A percentile compares a stretch with the other conserved stretches of the same genome.
phyloP scores from a whole-genome alignment of 2,888 invertebrate genomes.

The Cheilosia soror region DNA sequence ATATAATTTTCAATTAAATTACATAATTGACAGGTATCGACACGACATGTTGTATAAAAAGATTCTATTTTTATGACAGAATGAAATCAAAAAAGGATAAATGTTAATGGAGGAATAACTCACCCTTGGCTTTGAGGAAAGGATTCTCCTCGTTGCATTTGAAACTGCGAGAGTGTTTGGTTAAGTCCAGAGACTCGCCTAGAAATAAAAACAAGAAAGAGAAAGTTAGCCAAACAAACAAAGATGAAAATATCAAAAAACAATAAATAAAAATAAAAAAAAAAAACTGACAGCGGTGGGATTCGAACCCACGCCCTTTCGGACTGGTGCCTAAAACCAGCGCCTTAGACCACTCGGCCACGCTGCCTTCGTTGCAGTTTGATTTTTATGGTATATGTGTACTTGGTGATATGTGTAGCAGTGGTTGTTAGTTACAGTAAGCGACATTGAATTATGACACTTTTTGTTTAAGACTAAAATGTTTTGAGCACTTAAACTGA shows the following conservation, averaged over 20 bases:
- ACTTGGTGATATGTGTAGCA: background rate
- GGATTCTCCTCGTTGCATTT: constrained; percentile 73
- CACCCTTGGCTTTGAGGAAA: constrained; percentile 69
- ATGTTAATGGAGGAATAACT: constrained; percentile 28
- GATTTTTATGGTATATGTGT: constrained; percentile 39
- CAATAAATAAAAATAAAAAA: constrained; percentile 49
- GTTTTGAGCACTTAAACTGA: too few species aligned
- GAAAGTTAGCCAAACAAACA: constrained; percentile 14
- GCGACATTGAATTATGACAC: constrained; percentile 5
- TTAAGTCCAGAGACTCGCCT: constrained; percentile 69
- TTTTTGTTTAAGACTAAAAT: background rate
- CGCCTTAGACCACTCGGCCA: constrained; percentile 77
- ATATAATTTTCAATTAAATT: constrained; percentile 64
- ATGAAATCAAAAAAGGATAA: background rate
- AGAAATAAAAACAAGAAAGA: constrained; percentile 40
- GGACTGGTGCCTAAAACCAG: constrained; percentile 76
- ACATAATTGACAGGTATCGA: constrained; percentile 58
- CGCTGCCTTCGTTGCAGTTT: constrained; percentile 44
- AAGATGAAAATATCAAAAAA: constrained; percentile 1
- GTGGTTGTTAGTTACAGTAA: constrained; percentile 24
- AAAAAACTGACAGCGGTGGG: constrained; percentile 73
- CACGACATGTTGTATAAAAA: background rate
- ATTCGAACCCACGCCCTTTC: constrained; percentile 76
- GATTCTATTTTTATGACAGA: background rate
- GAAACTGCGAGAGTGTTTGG: constrained; percentile 68